A percentile compares a stretch with the other conserved stretches of the same genome.
phyloP scores from a whole-genome alignment of 2,888 invertebrate species.

The Branchellion lobata region DNA sequence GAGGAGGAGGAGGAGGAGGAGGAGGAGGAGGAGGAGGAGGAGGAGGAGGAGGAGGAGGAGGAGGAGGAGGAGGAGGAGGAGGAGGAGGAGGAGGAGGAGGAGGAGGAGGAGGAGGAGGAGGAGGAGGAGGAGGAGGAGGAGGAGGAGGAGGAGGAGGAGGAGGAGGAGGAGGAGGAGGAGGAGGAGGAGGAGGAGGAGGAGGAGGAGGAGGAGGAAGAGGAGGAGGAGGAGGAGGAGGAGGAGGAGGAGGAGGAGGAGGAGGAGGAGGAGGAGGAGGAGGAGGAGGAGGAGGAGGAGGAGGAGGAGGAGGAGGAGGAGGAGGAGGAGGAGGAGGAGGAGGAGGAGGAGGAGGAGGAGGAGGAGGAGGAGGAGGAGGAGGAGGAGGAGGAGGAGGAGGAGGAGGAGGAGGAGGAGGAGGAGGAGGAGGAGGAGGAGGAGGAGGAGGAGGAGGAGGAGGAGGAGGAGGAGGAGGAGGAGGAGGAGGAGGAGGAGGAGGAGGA shows the following conservation, averaged over 20 bases:
- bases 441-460: no score
- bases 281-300: not conserved
- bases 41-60: not conserved
- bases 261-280: not conserved
- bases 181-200: not conserved
- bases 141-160: not conserved
- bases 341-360: conserved; percentile 5
- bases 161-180: not conserved
- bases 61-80: not conserved
- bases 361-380: not conserved
- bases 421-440: no score
- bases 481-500: no score
- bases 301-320: not conserved
- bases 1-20: conserved; percentile 6
- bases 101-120: not conserved
- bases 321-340: not conserved
- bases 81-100: no score
- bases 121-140: not conserved
- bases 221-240: not conserved
- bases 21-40: conserved; percentile 8
- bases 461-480: no score
- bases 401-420: no score
- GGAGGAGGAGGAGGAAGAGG: not conserved
- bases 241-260: not conserved
- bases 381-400: not conserved